Conservation (phyloP, 2,797 vertebrate species). For the Catamblyrhynchus diadema region DNA sequence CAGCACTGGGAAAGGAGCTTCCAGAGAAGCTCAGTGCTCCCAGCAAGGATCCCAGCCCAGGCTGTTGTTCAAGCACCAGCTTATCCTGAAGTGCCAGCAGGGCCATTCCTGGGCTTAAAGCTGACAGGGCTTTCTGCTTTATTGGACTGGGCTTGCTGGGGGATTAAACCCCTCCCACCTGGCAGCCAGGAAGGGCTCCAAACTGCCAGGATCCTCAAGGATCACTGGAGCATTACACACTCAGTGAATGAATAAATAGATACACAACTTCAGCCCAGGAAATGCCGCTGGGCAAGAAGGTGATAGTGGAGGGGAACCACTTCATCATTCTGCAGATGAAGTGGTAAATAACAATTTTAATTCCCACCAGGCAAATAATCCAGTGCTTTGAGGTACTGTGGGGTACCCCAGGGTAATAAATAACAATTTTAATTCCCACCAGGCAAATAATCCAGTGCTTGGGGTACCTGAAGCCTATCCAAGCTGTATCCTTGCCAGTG, state of each 20-base stretch:
- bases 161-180: background rate
- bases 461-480: background rate
- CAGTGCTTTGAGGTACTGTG: background rate
- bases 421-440: background rate
- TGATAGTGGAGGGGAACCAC: background rate
- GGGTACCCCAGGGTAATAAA: background rate
- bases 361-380: background rate
- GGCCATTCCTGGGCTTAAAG: background rate
- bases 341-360: background rate
- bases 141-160: background rate
- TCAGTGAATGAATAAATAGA: background rate
- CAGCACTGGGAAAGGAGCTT: background rate
- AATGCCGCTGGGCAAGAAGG: background rate
- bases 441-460: background rate
- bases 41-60: background rate
- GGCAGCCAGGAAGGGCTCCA: background rate
- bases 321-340: background rate
- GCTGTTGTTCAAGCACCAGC: background rate
- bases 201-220: background rate
- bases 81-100: constrained; percentile 9
- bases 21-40: background rate
- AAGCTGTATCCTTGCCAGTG: background rate
- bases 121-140: background rate
- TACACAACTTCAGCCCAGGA: background rate
- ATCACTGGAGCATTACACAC: background rate